Base-by-base conservation (phyloP, 2,113 vertebrate species). In the Sylvia atricapilla region DNA sequence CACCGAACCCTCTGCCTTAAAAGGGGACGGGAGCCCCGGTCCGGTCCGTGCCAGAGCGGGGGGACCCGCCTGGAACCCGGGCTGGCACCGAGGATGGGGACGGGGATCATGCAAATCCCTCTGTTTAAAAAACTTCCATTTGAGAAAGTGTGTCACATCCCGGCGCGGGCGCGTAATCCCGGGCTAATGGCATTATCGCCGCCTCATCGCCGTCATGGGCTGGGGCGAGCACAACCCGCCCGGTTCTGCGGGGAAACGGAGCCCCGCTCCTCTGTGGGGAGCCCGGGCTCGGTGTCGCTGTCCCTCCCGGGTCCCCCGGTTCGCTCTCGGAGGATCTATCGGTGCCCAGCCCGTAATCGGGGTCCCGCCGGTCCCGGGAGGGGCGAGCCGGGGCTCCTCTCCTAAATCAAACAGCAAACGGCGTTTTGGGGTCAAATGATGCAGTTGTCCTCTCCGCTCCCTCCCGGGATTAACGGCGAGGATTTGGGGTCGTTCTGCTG, bases 111-210 rank as follows among this genome's bases (percentile, higher is more conserved):
- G 70, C 72, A 90, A 96, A 94, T 89, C 95, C 92, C 53, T 60
- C 84, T 84, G 92, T 95, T 94, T 94, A 78, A 96, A 95, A 95
- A 95, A 96, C 95, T 95, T 78, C 94, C 90, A 81, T 87, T 78
- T 31, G 95, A 77, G 90, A 93, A 95, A 95, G 95, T 91, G 84
- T 94, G 94, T 93, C 94, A 89, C 94, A 91, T 84, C 92, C 84
- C 94, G 46, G 87, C 59, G 81, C 90, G 90, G 94, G 84, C 67
- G 53, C 60, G 16, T 95, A 91, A 94, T 94, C 94, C 77, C 73
- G 73, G 41, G 37, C 50, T 95, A 91, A 91, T 91, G 95, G 87
- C 85, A 93, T 94, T 93, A 93, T 53, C 77, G 64, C 81, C 84
- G 73, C 90, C 92, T 89, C 94, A 69, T 49, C 90, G 77, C 84